Evolutionary conservation across 1,140 invertebrate genomes (phyloP), one percentile per base, ranked within the genome.

Genomic region (Radopholus similis): DNA sequence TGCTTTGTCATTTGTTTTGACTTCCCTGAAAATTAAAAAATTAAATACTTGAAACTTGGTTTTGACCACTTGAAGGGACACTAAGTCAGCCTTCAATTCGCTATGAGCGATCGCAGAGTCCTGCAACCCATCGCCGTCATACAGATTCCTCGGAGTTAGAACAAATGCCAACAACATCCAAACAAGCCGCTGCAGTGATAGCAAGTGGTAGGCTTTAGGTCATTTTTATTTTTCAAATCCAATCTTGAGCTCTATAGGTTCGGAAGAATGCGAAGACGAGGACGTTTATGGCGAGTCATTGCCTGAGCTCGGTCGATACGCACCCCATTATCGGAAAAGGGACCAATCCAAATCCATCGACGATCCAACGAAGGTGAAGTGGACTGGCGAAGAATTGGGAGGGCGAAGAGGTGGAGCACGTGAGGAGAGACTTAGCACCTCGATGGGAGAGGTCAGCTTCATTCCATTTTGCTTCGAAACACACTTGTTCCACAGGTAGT

Each of bases 401-500:
- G 56, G 57, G 34, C 62, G 37, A 34, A 34, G 37, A 34, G 11
- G 32, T 5, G 32, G 32, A 23, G 28, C 34, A 1, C 65, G 70
- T 11, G 56, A 70, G 53, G 30, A 73, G 32, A 34, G 68, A 11
- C 54, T 73, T 4, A 73, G 74, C 37, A 72, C 74, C 5, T 62
- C 51, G 21, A 76, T 73, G 73, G 72, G 72, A 26, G 72, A 75
- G 21, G 72, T 73, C 11, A n/a, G n/a, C n/a, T n/a, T n/a, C n/a
- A n/a, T n/a, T n/a, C n/a, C n/a, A n/a, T n/a, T n/a, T n/a, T n/a
- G n/a, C n/a, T n/a, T n/a, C n/a, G n/a, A n/a, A n/a, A n/a, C n/a
- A n/a, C n/a, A n/a, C n/a, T n/a, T n/a, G 9, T 35, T 30, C 15
- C 5, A 4, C 18, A 73, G 68, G 67, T 71, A 38, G 35, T 37